Evolutionary conservation across 2,797 vertebrate genomes (phyloP).

Genomic region (Microctenopoma stevenorrisi): DNA sequence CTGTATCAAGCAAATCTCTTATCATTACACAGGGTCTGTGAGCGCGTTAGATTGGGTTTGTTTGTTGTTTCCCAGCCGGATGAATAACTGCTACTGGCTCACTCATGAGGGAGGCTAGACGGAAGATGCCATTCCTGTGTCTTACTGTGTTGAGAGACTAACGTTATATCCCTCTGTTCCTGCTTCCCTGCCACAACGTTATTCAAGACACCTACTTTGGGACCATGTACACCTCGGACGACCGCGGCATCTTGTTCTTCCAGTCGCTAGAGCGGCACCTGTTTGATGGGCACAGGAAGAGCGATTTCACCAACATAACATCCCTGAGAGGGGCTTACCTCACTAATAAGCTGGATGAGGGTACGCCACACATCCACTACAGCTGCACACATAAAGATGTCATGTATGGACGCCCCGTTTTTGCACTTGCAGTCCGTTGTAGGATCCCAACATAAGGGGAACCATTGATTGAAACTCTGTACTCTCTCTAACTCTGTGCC

Average conservation of each 20-base stretch:
- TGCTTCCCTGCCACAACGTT: background rate
- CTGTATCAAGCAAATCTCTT: background rate
- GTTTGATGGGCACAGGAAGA: slow-evolving; percentile 84
- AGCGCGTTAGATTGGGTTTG: background rate
- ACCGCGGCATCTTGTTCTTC: slow-evolving; percentile 85
- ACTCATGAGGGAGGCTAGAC: background rate
- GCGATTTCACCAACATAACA: slow-evolving; percentile 86
- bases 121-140: no score
- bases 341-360: slow-evolving; percentile 82
- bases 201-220: slow-evolving; percentile 83
- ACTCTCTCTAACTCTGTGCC: no score
- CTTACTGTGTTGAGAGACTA: background rate
- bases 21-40: background rate
- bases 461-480: no score
- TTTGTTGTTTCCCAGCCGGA: no score
- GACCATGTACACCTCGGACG: slow-evolving; percentile 87
- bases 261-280: slow-evolving; percentile 87
- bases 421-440: no score
- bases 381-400: background rate
- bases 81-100: no score
- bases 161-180: background rate
- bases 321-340: slow-evolving; percentile 86
- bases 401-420: background rate
- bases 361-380: slow-evolving; percentile 53
- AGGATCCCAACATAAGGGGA: no score